Base-by-base conservation (phyloP, 2,797 vertebrate species). In the Staurois parvus region DNA sequence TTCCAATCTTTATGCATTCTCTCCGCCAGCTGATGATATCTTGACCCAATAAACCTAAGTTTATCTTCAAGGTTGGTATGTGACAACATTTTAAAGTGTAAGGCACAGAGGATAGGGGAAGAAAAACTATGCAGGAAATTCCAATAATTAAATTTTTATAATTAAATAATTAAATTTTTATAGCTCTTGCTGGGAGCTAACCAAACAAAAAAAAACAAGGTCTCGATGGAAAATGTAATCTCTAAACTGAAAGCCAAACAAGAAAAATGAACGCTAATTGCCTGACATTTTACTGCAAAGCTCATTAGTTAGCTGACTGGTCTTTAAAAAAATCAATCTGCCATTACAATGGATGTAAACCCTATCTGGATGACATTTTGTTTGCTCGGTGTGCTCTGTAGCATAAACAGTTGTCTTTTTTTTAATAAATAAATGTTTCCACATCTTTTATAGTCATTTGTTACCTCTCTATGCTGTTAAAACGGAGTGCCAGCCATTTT, bases 161-260 rank as follows among this genome's bases (percentile, higher is more conserved):
- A n/a, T n/a, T n/a, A n/a, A 78, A 78, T 78, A 15, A 78, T 78
- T 78, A 78, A 52, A n/a, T 2, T 13, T 78, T 64, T 78, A 78
- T 64, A 42, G 76, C 34, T 11, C 32, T 66, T 19, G 34, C n/a
- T 59, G 52, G 48, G 30, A 40, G 56, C 24, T 40, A 62, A 78
- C 59, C 76, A 78, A 78, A 78, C 64, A 78, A 40, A 52, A 29
- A 64, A 52, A 29, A 8, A 9, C 59, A 66, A 34, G 28, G 13
- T 21, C 15, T 7, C 7, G 24, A 59, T 26, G 37, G 26, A 78
- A 76, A 76, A 62, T 37, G 48, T 76, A 34, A 34, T 76, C 74
- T 37, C 4, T 10, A 1, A 4, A 48, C 73, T 56, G 17, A 45
- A 56, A 56, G 26, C n/a, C 74, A 37, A 17, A 24, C 74, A 76